Percentiles rank a stretch among this genome's conserved stretches.
phyloP scores from a whole-genome alignment of 2,888 invertebrate species.

The Lasioglossum zephyrum region DNA sequence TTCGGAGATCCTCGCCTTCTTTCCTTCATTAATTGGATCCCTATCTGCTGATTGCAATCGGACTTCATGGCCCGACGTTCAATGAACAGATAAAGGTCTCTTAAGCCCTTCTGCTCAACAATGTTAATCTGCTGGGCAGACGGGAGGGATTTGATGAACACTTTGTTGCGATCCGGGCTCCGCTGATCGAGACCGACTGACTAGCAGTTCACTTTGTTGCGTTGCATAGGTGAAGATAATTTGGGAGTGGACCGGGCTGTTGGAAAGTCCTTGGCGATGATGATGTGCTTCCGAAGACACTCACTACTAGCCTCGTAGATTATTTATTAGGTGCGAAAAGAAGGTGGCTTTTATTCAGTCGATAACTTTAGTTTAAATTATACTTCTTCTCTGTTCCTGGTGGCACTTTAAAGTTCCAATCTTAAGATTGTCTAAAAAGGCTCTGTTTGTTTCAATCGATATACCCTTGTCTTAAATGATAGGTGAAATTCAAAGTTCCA shows the following conservation, averaged over 20 bases:
- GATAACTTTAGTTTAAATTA: too few relatives aligned
- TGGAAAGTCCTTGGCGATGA: background rate
- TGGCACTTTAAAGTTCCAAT: too few relatives aligned
- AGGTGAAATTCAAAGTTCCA: too few relatives aligned
- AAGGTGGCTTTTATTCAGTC: too few relatives aligned
- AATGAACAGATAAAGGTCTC: constrained; percentile 56
- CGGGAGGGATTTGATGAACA: constrained; percentile 45
- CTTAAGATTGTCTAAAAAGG: too few relatives aligned
- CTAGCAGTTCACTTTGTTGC: background rate
- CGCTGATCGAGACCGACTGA: constrained; percentile 20
- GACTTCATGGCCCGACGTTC: constrained; percentile 45
- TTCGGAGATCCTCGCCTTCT: constrained; percentile 57
- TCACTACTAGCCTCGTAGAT: too few relatives aligned
- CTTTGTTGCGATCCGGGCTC: constrained; percentile 20
- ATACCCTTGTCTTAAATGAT: too few relatives aligned
- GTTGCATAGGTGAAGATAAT: constrained; percentile 20
- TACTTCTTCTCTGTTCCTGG: too few relatives aligned
- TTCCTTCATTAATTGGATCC: constrained; percentile 68
- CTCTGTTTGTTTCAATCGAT: too few relatives aligned
- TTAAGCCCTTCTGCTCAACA: constrained; percentile 41
- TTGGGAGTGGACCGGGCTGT: background rate
- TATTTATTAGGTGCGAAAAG: too few relatives aligned
- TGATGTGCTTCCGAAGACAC: background rate
- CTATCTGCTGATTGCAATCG: constrained; percentile 64
- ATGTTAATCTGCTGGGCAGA: constrained; percentile 53